These are phyloP conservation scores for Potamarius usumacintae DNA, from an alignment of 2,113 vertebrate genomes.

Conservation along the genomic window DNA sequence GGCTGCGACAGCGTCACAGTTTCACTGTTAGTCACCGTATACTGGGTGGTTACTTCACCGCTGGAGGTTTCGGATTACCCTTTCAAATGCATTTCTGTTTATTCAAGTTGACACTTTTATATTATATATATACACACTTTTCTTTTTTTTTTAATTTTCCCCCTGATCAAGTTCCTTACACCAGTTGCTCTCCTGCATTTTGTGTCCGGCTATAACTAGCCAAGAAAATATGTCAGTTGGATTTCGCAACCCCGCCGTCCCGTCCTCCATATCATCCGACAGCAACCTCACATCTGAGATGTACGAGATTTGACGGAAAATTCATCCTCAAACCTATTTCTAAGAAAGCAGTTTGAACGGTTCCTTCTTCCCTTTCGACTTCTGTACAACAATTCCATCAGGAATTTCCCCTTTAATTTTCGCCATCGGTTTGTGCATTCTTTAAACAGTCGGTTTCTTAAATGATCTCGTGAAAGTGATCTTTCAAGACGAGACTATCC, in stretches of 20 bases:
- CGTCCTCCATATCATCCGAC: not conserved
- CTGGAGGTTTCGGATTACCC: not conserved
- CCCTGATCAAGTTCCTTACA: not conserved
- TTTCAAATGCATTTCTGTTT: not conserved
- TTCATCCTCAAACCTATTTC: not conserved
- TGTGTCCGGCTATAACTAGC: not conserved
- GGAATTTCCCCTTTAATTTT: not conserved
- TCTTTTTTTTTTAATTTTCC: not conserved
- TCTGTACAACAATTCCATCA: not conserved
- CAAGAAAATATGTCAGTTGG: not conserved
- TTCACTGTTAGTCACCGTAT: not conserved
- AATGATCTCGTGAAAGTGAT: too few relatives aligned
- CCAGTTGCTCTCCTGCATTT: not conserved
- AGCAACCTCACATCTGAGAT: not conserved
- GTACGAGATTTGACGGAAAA: not conserved
- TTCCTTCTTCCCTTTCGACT: not conserved
- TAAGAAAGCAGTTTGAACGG: not conserved
- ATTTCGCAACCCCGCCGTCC: not conserved
- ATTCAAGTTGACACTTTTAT: not conserved
- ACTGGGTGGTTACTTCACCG: not conserved
- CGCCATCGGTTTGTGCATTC: not conserved
- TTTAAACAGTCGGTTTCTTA: too few relatives aligned
- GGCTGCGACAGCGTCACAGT: not conserved
- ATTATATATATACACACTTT: too few relatives aligned
- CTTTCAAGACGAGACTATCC: too few relatives aligned